phyloP scores from a whole-genome alignment of 1,140 invertebrate genomes.

The Papilio polyxenes region DNA sequence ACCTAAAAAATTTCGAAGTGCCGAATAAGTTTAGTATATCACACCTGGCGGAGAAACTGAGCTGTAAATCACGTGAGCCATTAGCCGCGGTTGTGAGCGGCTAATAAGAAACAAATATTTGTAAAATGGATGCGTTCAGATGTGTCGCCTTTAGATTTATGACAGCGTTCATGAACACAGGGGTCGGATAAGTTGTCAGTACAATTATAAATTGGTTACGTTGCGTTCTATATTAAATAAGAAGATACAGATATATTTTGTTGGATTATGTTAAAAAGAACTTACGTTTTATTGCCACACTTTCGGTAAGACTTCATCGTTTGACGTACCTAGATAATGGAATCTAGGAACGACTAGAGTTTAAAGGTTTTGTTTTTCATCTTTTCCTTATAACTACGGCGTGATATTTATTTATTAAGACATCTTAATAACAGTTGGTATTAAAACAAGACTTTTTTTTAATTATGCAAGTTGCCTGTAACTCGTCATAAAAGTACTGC shows the following conservation, averaged over 20 bases:
- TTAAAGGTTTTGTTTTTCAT: neutral
- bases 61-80: conserved; percentile 49
- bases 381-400: neutral
- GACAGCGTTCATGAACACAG: conserved; percentile 15
- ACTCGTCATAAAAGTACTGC: neutral
- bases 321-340: too few relatives aligned
- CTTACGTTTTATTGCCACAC: too few relatives aligned
- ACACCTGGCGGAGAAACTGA: conserved; percentile 39
- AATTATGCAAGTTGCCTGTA: neutral
- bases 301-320: too few relatives aligned
- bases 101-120: conserved; percentile 61
- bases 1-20: neutral
- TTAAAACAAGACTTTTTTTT: neutral
- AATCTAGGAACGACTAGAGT: too few relatives aligned
- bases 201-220: conserved; percentile 7
- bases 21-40: neutral
- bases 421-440: neutral
- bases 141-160: conserved; percentile 55
- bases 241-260: neutral
- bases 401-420: neutral
- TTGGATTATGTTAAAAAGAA: neutral
- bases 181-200: neutral
- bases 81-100: conserved; percentile 44
- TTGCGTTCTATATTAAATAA: neutral
- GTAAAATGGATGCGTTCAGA: conserved; percentile 54